Evolutionary conservation across 2,888 invertebrate species (phyloP).

Genomic region (Parasteatoda lunata): DNA sequence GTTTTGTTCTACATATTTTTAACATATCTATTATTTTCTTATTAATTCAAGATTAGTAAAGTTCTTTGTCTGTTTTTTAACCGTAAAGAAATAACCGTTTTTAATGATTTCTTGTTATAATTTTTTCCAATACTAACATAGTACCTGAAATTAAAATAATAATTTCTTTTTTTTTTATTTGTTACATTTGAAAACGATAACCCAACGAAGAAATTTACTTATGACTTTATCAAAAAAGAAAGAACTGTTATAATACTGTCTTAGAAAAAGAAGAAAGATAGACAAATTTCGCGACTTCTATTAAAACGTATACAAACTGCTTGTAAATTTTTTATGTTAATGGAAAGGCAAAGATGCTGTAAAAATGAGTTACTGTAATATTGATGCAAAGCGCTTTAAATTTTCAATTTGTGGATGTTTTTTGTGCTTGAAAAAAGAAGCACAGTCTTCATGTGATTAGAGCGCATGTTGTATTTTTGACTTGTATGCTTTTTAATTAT

Average conservation of each 20-base stretch:
- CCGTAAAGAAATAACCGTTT: background rate
- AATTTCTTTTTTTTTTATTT: no score
- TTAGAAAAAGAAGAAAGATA: conserved; percentile 12
- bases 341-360: conserved; percentile 20
- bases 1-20: no score
- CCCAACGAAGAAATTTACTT: background rate
- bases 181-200: no score
- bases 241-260: conserved; percentile 10
- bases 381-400: conserved; percentile 30
- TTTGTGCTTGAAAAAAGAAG: conserved; percentile 24
- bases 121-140: background rate
- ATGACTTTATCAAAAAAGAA: conserved; percentile 29
- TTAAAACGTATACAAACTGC: conserved; percentile 2
- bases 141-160: no score
- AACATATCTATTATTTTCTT: no score
- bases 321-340: conserved; percentile 26
- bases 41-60: no score
- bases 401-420: conserved; percentile 39
- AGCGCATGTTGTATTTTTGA: conserved; percentile 59
- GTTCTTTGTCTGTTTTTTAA: no score
- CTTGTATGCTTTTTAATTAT: conserved; percentile 48
- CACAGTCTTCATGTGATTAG: conserved; percentile 40
- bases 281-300: conserved; percentile 20
- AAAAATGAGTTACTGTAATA: conserved; percentile 30
- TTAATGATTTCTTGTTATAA: background rate